These are phyloP conservation scores for Campylorhamphus procurvoides DNA, from an alignment of 2,113 vertebrate species.

Conservation along the genomic window DNA sequence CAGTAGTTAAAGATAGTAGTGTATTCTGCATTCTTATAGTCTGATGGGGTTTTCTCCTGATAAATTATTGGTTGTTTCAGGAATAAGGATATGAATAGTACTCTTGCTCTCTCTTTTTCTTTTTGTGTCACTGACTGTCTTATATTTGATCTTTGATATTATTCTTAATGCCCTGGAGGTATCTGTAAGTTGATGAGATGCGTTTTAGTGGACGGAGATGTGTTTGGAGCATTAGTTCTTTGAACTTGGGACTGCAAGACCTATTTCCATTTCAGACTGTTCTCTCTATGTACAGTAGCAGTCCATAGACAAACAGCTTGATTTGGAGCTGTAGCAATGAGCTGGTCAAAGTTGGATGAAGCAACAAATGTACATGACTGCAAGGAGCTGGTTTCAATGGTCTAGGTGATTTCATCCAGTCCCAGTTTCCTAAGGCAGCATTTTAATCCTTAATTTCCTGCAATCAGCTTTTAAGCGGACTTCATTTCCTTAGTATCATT, in stretches of 20 bases:
- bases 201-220: neutral
- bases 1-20: neutral
- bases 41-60: neutral
- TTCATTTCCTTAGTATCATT: neutral
- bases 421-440: neutral
- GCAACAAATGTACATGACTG: neutral
- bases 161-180: neutral
- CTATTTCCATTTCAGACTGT: neutral
- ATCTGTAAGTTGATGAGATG: neutral
- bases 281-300: neutral
- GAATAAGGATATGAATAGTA: neutral
- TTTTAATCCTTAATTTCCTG: neutral
- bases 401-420: neutral
- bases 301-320: neutral
- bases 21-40: neutral
- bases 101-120: neutral
- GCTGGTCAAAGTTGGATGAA: neutral
- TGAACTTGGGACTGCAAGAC: neutral
- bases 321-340: neutral
- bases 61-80: neutral
- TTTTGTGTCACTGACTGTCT: neutral
- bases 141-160: neutral
- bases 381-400: neutral
- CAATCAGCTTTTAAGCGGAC: neutral
- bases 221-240: neutral